Percentiles rank a stretch among this genome's conserved stretches.
Conservation (phyloP, 2,888 invertebrate genomes). For the Hypomecis punctinalis region DNA sequence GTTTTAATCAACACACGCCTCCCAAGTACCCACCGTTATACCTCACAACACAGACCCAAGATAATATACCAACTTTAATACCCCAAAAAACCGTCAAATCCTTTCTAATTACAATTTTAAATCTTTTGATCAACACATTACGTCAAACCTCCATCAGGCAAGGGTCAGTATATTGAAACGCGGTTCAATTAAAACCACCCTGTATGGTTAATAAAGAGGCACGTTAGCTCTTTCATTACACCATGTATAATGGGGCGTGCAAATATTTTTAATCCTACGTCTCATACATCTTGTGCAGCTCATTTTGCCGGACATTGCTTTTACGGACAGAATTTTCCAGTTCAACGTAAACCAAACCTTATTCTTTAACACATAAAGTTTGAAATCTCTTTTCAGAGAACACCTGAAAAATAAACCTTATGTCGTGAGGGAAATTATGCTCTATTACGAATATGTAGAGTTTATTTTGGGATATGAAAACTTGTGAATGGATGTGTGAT, state of each 20-base stretch:
- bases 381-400: constrained; percentile 22
- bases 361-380: constrained; percentile 22
- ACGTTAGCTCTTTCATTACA: constrained; percentile 81
- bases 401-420: constrained; percentile 34
- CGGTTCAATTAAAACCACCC: constrained; percentile 75
- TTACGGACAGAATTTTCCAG: constrained; percentile 53
- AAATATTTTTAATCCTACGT: constrained; percentile 84
- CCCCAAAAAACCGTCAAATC: constrained; percentile 52
- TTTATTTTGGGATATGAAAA: constrained; percentile 46
- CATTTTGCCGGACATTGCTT: constrained; percentile 77
- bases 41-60: constrained; percentile 36
- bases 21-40: constrained; percentile 2
- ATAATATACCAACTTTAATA: constrained; percentile 54
- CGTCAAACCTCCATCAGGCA: constrained; percentile 70
- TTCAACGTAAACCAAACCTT: constrained; percentile 49
- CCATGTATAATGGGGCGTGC: constrained; percentile 83
- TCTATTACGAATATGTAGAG: constrained; percentile 37
- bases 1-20: neutral
- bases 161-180: constrained; percentile 69
- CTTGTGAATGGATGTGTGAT: constrained; percentile 62
- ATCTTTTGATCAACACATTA: constrained; percentile 60
- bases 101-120: constrained; percentile 61
- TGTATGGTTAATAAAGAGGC: constrained; percentile 81
- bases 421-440: constrained; percentile 7
- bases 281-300: constrained; percentile 83